phyloP scores from a whole-genome alignment of 2,888 invertebrate species.

The Eumerus sabulonum region DNA sequence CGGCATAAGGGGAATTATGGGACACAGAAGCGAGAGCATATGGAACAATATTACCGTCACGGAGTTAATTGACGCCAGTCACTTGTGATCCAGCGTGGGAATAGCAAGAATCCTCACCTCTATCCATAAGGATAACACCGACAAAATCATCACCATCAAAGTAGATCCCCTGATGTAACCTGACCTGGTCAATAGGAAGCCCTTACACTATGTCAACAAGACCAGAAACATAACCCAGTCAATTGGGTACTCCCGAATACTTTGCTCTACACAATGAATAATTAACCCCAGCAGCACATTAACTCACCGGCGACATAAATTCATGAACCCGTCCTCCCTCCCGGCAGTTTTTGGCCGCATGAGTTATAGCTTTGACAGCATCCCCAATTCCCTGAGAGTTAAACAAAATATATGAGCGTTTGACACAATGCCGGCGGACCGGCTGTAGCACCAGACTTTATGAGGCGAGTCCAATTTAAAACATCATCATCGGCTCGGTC shows the following conservation, averaged over 20 bases:
- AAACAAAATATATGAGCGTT: slow-evolving; percentile 56
- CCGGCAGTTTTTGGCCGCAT: slow-evolving; percentile 15
- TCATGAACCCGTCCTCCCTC: slow-evolving; percentile 26
- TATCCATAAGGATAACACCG: too few species aligned
- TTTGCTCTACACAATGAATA: slow-evolving; percentile 62
- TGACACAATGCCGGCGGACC: slow-evolving; percentile 51
- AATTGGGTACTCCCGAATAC: slow-evolving; percentile 42
- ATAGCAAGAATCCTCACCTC: too few species aligned
- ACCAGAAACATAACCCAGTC: slow-evolving; percentile 37
- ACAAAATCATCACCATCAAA: too few species aligned
- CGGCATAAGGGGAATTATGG: slow-evolving; percentile 67
- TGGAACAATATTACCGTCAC: slow-evolving; percentile 63
- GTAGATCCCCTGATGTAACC: too few species aligned
- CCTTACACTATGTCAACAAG: slow-evolving; percentile 50
- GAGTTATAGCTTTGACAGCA: slow-evolving; percentile 60
- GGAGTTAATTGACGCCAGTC: background rate
- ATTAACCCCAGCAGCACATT: slow-evolving; percentile 63
- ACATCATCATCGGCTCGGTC: background rate
- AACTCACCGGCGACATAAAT: slow-evolving; percentile 65
- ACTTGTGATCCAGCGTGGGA: too few species aligned
- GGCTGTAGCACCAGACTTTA: slow-evolving; percentile 24
- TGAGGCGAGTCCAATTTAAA: slow-evolving; percentile 44
- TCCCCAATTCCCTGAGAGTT: slow-evolving; percentile 30
- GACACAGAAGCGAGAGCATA: slow-evolving; percentile 60
- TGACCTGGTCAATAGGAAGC: background rate